A percentile compares a stretch with the other conserved stretches of the same genome.
Conservation (phyloP, 2,888 invertebrate genomes). For the Xanthorhoe designata region DNA sequence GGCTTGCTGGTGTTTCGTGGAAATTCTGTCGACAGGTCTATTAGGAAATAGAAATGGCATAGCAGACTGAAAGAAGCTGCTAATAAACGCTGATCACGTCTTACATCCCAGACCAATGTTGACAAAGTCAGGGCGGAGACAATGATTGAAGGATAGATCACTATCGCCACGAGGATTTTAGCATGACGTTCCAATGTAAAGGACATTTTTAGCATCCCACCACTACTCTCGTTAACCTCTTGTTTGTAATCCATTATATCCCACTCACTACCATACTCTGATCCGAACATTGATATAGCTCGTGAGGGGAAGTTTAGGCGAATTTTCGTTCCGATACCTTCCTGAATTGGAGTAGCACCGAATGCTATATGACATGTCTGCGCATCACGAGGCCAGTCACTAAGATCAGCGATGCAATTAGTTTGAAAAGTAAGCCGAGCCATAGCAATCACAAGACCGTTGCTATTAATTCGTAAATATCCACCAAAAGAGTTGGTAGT, state of each 20-base stretch:
- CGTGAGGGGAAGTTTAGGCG: conserved; percentile 37
- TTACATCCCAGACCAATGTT: conserved; percentile 52
- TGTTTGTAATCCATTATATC: conserved; percentile 53
- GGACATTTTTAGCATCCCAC: conserved; percentile 47
- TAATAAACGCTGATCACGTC: conserved; percentile 45
- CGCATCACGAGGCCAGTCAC: conserved; percentile 58
- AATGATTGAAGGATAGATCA: conserved; percentile 55
- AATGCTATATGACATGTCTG: conserved; percentile 48
- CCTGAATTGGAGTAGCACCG: not conserved
- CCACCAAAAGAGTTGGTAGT: not conserved
- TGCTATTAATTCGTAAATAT: not conserved
- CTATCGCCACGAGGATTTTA: conserved; percentile 48
- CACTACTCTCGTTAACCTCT: conserved; percentile 30
- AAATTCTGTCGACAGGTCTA: conserved; percentile 38
- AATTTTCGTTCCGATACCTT: conserved; percentile 44
- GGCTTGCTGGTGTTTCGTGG: conserved; percentile 49
- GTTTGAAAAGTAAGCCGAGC: not conserved
- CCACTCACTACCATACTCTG: conserved; percentile 59
- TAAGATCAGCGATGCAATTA: conserved; percentile 40
- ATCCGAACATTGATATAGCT: conserved; percentile 44
- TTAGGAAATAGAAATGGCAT: conserved; percentile 52
- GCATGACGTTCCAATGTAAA: conserved; percentile 60
- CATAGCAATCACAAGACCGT: conserved; percentile 48
- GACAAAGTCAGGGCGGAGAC: conserved; percentile 50
- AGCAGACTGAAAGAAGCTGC: conserved; percentile 54